Percentiles rank a stretch among this genome's conserved stretches.
Evolutionary conservation across 2,797 vertebrate species (phyloP).

Genomic region (Macrochelys suwanniensis): DNA sequence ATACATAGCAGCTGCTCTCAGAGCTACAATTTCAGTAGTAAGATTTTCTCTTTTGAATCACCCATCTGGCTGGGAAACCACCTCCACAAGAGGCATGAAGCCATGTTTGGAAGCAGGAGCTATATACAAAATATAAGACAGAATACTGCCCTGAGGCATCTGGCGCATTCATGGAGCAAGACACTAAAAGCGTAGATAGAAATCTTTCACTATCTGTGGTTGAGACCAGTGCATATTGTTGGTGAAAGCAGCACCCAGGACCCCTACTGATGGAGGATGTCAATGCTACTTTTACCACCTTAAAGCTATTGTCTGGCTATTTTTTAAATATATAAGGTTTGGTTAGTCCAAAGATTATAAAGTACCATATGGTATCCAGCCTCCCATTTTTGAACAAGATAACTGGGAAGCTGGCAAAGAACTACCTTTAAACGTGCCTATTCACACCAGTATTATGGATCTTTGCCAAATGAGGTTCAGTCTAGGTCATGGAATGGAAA

Average conservation of each 20-base stretch:
- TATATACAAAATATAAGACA: background rate
- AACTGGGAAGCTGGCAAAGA: background rate
- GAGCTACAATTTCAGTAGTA: background rate
- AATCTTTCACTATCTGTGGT: background rate
- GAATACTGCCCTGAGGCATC: background rate
- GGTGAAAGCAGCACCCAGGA: background rate
- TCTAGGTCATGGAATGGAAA: too few relatives aligned
- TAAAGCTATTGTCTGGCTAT: background rate
- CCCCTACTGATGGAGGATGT: background rate
- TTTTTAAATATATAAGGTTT: background rate
- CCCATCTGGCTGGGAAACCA: background rate
- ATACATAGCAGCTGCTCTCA: background rate
- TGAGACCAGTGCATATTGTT: background rate
- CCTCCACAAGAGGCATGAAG: background rate
- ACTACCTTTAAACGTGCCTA: background rate
- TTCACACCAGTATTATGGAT: background rate
- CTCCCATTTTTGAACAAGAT: background rate
- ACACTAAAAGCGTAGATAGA: background rate
- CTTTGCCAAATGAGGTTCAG: background rate
- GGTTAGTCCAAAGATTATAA: background rate
- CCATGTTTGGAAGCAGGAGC: background rate
- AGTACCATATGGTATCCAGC: background rate
- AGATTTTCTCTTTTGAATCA: background rate
- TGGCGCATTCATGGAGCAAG: background rate
- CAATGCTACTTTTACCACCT: background rate